Conservation (phyloP, 2,113 vertebrate genomes). For the Lepisosteus oculatus region DNA sequence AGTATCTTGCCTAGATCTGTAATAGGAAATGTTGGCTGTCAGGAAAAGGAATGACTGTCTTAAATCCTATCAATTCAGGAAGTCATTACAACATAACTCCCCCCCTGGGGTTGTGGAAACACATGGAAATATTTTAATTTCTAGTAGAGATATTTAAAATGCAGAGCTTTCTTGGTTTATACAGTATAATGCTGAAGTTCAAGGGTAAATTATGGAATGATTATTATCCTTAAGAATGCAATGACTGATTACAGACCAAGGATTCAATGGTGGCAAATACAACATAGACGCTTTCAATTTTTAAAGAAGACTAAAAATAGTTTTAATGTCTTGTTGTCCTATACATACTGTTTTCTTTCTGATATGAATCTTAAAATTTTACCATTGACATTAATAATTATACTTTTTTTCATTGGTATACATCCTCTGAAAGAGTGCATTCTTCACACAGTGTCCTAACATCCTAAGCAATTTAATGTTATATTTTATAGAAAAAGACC, state of each 20-base stretch:
- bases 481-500: too few relatives aligned
- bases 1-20: conserved; percentile 7
- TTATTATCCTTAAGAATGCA: conserved; percentile 7
- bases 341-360: too few relatives aligned
- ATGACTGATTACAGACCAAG: neutral
- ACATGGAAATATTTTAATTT: conserved; percentile 10
- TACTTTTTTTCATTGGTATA: too few relatives aligned
- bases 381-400: too few relatives aligned
- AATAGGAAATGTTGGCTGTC: conserved; percentile 24
- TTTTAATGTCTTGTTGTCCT: too few relatives aligned
- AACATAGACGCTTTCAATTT: neutral
- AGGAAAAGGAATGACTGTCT: conserved; percentile 1
- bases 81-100: conserved; percentile 18
- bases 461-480: too few relatives aligned
- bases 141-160: conserved; percentile 26
- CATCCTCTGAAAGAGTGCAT: too few relatives aligned
- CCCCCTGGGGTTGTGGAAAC: fast-evolving
- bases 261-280: neutral
- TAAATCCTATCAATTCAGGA: conserved; percentile 2
- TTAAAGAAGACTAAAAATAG: too few relatives aligned
- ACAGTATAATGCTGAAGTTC: neutral
- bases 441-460: too few relatives aligned
- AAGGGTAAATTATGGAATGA: neutral
- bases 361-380: too few relatives aligned
- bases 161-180: conserved; percentile 4